Conservation (phyloP, 1,140 invertebrate species). For the Euwallacea similis region DNA sequence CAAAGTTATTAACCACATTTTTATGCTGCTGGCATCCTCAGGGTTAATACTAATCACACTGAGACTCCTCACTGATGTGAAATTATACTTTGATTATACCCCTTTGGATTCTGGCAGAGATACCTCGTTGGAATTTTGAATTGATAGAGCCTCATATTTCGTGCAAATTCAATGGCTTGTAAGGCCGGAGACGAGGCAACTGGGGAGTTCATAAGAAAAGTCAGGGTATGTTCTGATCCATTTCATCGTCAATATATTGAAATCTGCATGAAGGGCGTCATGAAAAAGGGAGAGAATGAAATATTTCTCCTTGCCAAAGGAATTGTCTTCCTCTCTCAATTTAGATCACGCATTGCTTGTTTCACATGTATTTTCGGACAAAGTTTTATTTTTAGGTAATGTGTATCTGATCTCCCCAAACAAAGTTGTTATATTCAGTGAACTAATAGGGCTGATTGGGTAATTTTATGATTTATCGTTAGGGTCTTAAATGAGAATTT, state of each 20-base stretch:
- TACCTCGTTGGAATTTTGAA: constrained; percentile 1
- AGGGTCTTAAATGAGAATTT: constrained; percentile 1
- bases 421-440: too few species aligned
- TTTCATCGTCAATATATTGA: constrained; percentile 22
- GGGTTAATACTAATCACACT: too few species aligned
- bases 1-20: not conserved
- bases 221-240: constrained; percentile 17
- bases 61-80: too few species aligned
- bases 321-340: too few species aligned
- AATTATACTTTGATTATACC: too few species aligned
- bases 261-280: constrained; percentile 4
- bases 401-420: not conserved
- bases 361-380: too few species aligned
- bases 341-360: too few species aligned
- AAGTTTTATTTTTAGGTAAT: not conserved
- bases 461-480: not conserved
- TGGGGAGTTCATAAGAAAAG: constrained; percentile 17
- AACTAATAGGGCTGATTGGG: not conserved
- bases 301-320: too few species aligned
- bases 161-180: constrained; percentile 21
- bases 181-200: not conserved
- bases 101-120: too few species aligned
- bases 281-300: not conserved
- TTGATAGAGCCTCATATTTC: constrained; percentile 18
- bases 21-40: not conserved